These are phyloP conservation scores for Xiphorhynchus erythropygius DNA, from an alignment of 2,797 vertebrate genomes.

Conservation along the genomic window DNA sequence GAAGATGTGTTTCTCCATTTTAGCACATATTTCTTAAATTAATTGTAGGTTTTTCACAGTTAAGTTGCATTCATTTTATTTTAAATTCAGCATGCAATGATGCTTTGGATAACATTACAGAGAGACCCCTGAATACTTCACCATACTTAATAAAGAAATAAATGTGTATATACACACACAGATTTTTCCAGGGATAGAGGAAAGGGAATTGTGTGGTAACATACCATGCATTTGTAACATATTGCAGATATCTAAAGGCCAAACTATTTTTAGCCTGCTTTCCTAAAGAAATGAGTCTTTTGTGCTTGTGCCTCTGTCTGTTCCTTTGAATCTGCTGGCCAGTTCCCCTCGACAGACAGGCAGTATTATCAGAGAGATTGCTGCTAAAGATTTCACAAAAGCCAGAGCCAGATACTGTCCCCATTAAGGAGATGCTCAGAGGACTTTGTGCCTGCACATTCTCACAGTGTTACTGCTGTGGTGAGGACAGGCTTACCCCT, in stretches of 20 bases:
- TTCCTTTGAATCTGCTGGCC: neutral
- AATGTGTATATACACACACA: neutral
- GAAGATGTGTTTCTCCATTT: neutral
- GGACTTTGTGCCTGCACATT: neutral
- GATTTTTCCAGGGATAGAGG: neutral
- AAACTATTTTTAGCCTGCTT: conserved; percentile 26
- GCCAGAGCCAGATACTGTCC: neutral
- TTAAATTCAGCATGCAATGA: neutral
- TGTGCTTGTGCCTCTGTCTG: neutral
- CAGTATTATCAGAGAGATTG: neutral
- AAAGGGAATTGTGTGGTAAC: neutral
- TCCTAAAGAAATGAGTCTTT: neutral
- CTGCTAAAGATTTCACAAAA: conserved; percentile 4
- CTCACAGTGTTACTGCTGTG: neutral
- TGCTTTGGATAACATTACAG: neutral
- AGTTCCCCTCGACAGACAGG: neutral
- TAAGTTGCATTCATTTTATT: neutral
- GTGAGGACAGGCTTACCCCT: neutral
- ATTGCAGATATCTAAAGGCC: conserved; percentile 12
- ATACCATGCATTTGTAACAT: neutral
- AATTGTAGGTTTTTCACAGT: neutral
- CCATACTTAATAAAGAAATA: neutral
- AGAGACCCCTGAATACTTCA: neutral
- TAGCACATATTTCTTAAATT: neutral
- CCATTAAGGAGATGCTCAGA: neutral